Base-by-base conservation (phyloP, 2,797 vertebrate genomes). In the Phaenicophaeus curvirostris region DNA sequence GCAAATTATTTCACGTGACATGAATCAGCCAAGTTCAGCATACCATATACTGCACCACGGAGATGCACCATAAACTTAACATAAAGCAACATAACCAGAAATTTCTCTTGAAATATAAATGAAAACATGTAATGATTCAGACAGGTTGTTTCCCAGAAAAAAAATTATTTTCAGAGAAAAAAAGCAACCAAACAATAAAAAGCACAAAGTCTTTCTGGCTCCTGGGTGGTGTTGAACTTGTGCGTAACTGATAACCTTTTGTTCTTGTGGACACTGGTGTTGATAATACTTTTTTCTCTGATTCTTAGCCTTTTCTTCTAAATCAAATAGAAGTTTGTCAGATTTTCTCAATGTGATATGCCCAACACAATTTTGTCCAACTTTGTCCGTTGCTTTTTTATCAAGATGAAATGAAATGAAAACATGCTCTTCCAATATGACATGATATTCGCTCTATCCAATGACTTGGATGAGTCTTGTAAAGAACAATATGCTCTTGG, bases 331-430 rank as follows among this genome's bases (percentile, higher is more conserved):
- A 9, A 69, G 72, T 85, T 85, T 85, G 6, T 31, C 46, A 55
- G 8, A 28, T 83, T 87, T 79, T 54, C 50, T 85, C 8, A 24
- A 3, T n/a, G 35, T 42, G 31, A 30, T 12, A 19, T 9, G 4
- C 28, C 53, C 69, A 75, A 53, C 1, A 3, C 24, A 24, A 21
- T 30, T 4, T 1, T 0, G 0, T 67, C 15, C 30, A 69, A 1
- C 42, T 57, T n/a, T 51, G 7, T 74, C 73, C 9, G 53, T 58
- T 16, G n/a, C 5, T 73, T 77, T 79, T 67, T 80, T 63, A 42
- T 30, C 44, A 67, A 63, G 15, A 18, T 82, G 79, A 78, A 81
- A 18, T 82, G 79, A 78, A 81, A 27, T 59, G 75, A 81, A 89
- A 44, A 39, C 10, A 16, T 18, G 13, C 20, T 72, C 28, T 39